A percentile compares a stretch with the other conserved stretches of the same genome.
These are phyloP conservation scores for Notamacropus eugenii DNA, from an alignment of 2,797 vertebrate species.

Conservation along the genomic window DNA sequence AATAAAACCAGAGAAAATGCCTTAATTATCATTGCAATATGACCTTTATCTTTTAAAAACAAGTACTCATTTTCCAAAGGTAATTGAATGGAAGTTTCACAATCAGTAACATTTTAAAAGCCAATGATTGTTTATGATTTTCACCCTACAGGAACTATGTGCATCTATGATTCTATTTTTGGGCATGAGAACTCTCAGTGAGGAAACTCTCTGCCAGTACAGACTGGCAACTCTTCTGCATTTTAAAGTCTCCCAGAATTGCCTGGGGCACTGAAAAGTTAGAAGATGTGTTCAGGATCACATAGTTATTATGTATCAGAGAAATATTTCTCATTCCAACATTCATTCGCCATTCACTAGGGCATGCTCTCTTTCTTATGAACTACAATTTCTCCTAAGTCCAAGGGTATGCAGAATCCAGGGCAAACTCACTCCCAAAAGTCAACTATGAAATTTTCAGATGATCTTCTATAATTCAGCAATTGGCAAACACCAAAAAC, in stretches of 20 bases:
- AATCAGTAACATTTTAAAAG: slow-evolving; percentile 26
- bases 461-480: background rate
- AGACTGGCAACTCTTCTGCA: background rate
- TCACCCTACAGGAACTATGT: background rate
- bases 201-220: background rate
- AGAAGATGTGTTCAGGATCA: background rate
- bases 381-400: background rate
- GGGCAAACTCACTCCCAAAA: background rate
- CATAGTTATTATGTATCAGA: background rate
- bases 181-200: background rate
- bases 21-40: slow-evolving; percentile 50
- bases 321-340: background rate
- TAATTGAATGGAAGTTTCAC: slow-evolving; percentile 48
- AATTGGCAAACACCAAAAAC: background rate
- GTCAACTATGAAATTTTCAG: background rate
- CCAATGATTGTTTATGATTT: background rate
- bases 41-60: slow-evolving; percentile 41
- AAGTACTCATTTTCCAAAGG: slow-evolving; percentile 33
- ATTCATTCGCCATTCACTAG: background rate
- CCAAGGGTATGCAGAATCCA: background rate
- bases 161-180: background rate
- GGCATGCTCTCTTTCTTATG: background rate
- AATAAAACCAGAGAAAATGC: slow-evolving; percentile 55
- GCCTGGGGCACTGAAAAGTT: background rate
- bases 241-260: background rate